Percentiles rank a stretch among this genome's conserved stretches.
Conservation (phyloP, 2,888 invertebrate genomes). For the Oscheius onirici region DNA sequence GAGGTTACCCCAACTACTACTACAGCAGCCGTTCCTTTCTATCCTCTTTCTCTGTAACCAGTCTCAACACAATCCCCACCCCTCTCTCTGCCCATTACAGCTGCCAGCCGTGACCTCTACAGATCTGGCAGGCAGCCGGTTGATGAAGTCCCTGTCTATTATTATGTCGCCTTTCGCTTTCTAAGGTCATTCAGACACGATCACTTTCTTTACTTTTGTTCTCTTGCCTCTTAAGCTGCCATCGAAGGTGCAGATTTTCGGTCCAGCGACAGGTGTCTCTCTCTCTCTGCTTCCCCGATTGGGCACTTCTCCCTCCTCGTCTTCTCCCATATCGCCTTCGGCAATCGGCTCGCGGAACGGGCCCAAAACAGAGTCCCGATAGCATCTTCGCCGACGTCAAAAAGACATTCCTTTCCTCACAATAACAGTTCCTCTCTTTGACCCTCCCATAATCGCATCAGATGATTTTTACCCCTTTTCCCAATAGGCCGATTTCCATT, state of each 20-base stretch:
- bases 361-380: slow-evolving; percentile 12
- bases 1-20: too few species aligned
- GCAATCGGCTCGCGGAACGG: slow-evolving; percentile 18
- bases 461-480: too few species aligned
- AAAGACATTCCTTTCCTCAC: neutral
- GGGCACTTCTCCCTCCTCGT: neutral
- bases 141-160: slow-evolving; percentile 1
- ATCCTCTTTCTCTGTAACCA: neutral
- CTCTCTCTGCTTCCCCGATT: neutral
- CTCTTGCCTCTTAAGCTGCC: neutral
- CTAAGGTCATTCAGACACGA: neutral
- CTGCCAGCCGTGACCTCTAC: slow-evolving; percentile 19
- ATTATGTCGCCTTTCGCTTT: neutral
- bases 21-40: too few species aligned
- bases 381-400: neutral
- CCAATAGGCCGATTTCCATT: neutral
- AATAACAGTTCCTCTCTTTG: neutral
- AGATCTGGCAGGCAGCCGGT: slow-evolving; percentile 6
- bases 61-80: slow-evolving; percentile 5
- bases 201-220: neutral
- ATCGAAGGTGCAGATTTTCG: neutral
- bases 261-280: neutral
- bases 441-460: neutral
- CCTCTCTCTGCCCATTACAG: slow-evolving; percentile 17
- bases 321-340: neutral